These are phyloP conservation scores for Heterodera filipjevi DNA, from an alignment of 2,888 invertebrate species.

Conservation along the genomic window DNA sequence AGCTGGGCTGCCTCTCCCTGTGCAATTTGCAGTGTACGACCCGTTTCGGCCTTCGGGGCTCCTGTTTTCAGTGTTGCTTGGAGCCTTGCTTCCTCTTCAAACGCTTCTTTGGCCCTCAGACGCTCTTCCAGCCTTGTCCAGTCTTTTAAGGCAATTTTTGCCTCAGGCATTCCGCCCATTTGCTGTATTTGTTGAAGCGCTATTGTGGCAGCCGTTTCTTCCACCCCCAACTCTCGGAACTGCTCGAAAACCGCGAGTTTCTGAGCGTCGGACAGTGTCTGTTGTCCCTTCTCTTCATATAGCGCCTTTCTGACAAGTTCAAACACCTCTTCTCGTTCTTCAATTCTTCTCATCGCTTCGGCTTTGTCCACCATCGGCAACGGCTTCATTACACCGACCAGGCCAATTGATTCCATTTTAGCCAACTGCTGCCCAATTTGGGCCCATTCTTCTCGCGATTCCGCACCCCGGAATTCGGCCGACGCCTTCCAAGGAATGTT, in stretches of 20 bases:
- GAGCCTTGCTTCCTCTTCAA: background rate
- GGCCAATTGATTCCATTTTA: constrained; percentile 11
- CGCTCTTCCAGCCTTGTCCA: background rate
- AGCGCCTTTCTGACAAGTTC: background rate
- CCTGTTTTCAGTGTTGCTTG: background rate
- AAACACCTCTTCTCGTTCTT: background rate
- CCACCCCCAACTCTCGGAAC: background rate
- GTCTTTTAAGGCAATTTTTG: background rate
- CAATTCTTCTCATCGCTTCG: background rate
- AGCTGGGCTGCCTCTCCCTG: background rate
- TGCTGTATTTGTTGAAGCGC: background rate
- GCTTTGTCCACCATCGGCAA: background rate
- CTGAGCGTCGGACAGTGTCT: background rate
- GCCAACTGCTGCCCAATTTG: background rate
- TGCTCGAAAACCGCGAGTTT: background rate
- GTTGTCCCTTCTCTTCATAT: background rate
- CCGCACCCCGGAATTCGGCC: background rate
- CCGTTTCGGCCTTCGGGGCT: background rate
- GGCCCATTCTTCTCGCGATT: background rate
- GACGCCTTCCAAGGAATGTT: background rate
- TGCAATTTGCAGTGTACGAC: background rate
- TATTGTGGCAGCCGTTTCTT: background rate
- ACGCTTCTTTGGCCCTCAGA: background rate
- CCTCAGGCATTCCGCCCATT: background rate
- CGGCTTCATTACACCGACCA: background rate